phyloP scores from a whole-genome alignment of 2,797 vertebrate species.

The Spondyliosoma cantharus region DNA sequence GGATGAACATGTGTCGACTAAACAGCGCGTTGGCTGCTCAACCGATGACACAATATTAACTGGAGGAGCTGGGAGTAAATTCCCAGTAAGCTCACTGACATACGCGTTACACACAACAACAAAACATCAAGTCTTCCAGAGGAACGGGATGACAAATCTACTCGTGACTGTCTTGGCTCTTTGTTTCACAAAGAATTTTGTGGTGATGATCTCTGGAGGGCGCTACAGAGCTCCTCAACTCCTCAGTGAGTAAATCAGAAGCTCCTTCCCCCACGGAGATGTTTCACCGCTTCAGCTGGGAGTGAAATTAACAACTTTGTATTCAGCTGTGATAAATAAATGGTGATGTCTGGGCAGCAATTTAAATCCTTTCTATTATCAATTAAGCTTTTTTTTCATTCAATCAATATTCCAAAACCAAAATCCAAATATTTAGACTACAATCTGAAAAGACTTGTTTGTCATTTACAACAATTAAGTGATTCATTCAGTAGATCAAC shows the following conservation, averaged over 20 bases:
- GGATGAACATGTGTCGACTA: rapidly evolving
- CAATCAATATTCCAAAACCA: neutral
- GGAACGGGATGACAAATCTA: constrained; percentile 8
- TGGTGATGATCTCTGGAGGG: constrained; percentile 10
- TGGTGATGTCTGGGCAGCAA: neutral
- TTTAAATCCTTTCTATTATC: neutral
- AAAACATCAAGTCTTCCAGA: neutral
- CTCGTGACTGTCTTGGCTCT: constrained; percentile 15
- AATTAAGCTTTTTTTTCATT: too few relatives aligned
- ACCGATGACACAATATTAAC: neutral
- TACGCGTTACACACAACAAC: neutral
- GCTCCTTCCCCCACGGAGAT: neutral
- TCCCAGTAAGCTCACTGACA: neutral
- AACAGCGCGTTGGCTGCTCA: neutral
- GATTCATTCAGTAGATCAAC: too few relatives aligned
- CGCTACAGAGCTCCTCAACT: constrained; percentile 18
- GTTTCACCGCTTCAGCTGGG: neutral
- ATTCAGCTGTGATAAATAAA: neutral
- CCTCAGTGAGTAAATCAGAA: neutral
- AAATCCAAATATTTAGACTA: neutral
- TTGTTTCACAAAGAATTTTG: neutral
- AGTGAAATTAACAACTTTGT: neutral
- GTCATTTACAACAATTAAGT: too few relatives aligned
- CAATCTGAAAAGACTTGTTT: too few relatives aligned
- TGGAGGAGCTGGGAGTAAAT: neutral